phyloP scores from a whole-genome alignment of 2,888 invertebrate genomes.

The Mythimna ferrago region DNA sequence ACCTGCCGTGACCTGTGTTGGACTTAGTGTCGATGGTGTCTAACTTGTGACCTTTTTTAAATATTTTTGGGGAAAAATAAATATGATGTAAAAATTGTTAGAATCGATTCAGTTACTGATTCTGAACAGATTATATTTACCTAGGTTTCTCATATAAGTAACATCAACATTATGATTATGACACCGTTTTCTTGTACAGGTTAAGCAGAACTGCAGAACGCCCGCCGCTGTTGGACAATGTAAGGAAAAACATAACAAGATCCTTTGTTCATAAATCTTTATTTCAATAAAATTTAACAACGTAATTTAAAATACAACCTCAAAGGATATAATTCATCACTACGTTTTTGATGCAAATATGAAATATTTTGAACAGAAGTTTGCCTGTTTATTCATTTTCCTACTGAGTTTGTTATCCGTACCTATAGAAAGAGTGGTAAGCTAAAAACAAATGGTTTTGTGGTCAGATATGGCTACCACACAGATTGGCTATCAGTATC shows the following conservation, averaged over 20 bases:
- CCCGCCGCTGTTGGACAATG: too few relatives aligned
- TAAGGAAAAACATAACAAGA: neutral
- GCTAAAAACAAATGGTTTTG: constrained; percentile 17
- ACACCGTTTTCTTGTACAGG: too few relatives aligned
- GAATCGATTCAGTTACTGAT: too few relatives aligned
- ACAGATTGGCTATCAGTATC: constrained; percentile 16
- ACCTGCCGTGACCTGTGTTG: too few relatives aligned
- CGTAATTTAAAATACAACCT: constrained; percentile 46
- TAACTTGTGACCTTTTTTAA: too few relatives aligned
- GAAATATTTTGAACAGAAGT: constrained; percentile 15
- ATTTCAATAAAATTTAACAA: constrained; percentile 36
- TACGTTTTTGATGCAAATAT: constrained; percentile 9
- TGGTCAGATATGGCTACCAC: constrained; percentile 15
- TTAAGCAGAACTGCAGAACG: neutral
- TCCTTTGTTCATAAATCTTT: constrained; percentile 12
- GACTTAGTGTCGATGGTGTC: too few relatives aligned
- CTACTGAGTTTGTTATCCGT: neutral
- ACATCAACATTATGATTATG: too few relatives aligned
- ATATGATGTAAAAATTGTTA: too few relatives aligned
- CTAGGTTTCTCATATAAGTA: too few relatives aligned
- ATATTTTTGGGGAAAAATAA: too few relatives aligned
- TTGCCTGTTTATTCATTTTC: neutral
- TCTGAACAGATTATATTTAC: too few relatives aligned
- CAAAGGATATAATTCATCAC: constrained; percentile 25
- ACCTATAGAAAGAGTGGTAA: constrained; percentile 13